Percentiles rank a stretch among this genome's conserved stretches.
Evolutionary conservation across 2,113 vertebrate genomes (phyloP).

Genomic region (Tricholaema leucomelas): DNA sequence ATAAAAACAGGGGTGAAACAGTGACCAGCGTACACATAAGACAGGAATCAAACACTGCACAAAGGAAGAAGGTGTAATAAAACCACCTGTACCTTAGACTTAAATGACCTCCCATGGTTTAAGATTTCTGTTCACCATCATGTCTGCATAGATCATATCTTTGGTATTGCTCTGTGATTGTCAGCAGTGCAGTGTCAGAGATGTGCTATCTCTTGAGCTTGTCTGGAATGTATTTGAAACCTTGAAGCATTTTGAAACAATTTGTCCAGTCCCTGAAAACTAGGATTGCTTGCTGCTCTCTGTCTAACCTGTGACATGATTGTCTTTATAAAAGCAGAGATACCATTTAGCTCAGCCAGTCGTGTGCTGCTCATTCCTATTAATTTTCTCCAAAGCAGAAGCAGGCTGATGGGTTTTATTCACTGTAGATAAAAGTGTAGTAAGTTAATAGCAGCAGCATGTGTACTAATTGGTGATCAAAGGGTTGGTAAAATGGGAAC

Average conservation of each 20-base stretch:
- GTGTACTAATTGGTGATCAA: conserved; percentile 47
- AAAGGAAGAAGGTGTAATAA: background rate
- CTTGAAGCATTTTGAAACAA: conserved; percentile 55
- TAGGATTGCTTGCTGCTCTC: conserved; percentile 55
- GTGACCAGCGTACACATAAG: background rate
- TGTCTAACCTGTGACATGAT: conserved; percentile 12
- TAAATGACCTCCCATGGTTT: background rate
- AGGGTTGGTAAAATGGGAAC: background rate
- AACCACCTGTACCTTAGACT: background rate
- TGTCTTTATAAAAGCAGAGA: conserved; percentile 55
- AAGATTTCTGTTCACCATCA: background rate
- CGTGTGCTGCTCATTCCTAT: background rate
- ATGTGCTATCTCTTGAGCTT: background rate
- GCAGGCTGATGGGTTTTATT: conserved; percentile 23
- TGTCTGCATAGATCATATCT: background rate
- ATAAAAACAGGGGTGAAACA: background rate
- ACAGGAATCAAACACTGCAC: background rate
- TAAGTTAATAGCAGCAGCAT: conserved; percentile 5
- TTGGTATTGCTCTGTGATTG: conserved; percentile 45
- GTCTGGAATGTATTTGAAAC: conserved; percentile 24
- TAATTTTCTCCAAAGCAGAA: background rate
- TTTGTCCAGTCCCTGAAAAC: conserved; percentile 43
- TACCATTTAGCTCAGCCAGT: conserved; percentile 27
- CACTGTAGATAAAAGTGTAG: conserved; percentile 31
- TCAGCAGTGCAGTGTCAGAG: background rate